Base-by-base conservation (phyloP, 1,140 invertebrate genomes). In the Melanaphis sacchari region DNA sequence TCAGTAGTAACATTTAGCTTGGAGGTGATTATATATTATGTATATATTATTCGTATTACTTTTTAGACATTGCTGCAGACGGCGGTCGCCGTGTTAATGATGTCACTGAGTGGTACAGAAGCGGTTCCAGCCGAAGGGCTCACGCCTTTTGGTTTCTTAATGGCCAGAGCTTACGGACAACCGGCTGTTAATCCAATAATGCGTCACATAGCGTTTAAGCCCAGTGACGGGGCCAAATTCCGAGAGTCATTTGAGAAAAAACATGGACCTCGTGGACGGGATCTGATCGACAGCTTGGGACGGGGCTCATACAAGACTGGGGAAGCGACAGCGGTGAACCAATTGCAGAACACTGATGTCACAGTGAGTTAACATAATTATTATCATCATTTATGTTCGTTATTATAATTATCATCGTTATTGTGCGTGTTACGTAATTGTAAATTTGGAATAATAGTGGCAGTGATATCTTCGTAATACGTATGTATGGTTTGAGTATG, bases 201-300 rank as follows among this genome's bases (percentile, higher is more conserved):
- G 66, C 92, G 90, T 36, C 85, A 66, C 49, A 94, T 94, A 89
- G 82, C 93, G n/a, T 94, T 94, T 49, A 94, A 93, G 40, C 94
- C 94, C 22, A 93, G 93, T 40, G 94, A 94, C 41, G 94, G 94
- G 6, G 52, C 93, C 41, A 94, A 93, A 52, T 93, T 66, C 38
- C 87, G 94, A 41, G 90, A 94, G 59, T 49, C 90, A 5, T 94
- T 94, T 66, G 94, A 94, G 49, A 90, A 93, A 31, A 94, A 94
- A 81, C 94, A 94, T 43, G 94, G 94, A 4, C 93, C 94, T 24
- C 82, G 93, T 15, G 94, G 94, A 36, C 85, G 90, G 38, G 59
- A 94, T 24, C 81, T 94, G 52, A 94, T 94, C 36, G 94, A 94
- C 59, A 94, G 93, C 40, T 24, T 94, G 24, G 94, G 94, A 26